A percentile compares a stretch with the other conserved stretches of the same genome.
These are phyloP conservation scores for Cepaea nemoralis DNA, from an alignment of 1,140 invertebrate genomes.

Conservation along the genomic window DNA sequence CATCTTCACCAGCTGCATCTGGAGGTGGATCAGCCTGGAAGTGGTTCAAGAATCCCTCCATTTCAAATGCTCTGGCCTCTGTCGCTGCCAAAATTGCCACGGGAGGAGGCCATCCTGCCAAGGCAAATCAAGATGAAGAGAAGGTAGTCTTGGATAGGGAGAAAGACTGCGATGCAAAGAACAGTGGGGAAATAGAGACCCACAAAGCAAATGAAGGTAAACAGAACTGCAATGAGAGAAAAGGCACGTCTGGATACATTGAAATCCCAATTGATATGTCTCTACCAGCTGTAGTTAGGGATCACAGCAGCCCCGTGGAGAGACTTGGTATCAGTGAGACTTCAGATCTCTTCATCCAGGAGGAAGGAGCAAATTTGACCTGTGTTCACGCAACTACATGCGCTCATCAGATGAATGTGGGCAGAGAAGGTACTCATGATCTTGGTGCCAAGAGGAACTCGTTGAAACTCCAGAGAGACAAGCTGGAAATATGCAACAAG, in stretches of 20 bases:
- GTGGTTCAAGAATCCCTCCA: conserved; percentile 20
- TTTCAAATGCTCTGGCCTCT: conserved; percentile 36
- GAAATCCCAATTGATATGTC: conserved; percentile 20
- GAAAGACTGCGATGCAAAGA: neutral
- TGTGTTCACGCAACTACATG: neutral
- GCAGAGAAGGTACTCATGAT: neutral
- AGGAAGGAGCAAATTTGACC: neutral
- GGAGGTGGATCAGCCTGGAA: conserved; percentile 10
- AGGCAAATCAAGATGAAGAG: neutral
- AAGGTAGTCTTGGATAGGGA: neutral
- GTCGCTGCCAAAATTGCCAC: conserved; percentile 39
- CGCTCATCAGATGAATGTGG: neutral
- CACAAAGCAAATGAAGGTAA: neutral
- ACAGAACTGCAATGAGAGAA: neutral
- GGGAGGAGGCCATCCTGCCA: neutral
- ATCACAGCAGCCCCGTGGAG: conserved; percentile 21
- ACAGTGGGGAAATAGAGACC: neutral
- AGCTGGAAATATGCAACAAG: neutral
- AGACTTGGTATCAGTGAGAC: neutral
- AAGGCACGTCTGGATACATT: neutral
- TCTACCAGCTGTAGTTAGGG: conserved; percentile 22
- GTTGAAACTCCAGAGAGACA: neutral
- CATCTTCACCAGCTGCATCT: neutral
- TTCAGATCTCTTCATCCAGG: conserved; percentile 27
- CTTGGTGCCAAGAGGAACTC: neutral